Conservation (phyloP, 1,140 invertebrate species). For the Holotrichia oblita region DNA sequence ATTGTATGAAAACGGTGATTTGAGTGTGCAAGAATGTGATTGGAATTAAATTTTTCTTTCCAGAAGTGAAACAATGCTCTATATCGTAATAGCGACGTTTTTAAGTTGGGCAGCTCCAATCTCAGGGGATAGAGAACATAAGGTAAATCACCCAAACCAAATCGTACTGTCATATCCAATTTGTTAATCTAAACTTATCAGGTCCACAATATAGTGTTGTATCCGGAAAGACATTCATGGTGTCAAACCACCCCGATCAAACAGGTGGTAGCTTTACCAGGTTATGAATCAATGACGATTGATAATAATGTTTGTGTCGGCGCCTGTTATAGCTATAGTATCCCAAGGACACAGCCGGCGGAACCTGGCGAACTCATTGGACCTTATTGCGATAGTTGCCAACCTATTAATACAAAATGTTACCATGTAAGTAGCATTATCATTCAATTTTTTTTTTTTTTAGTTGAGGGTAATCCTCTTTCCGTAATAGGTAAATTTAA, state of each 20-base stretch:
- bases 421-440: conserved; percentile 67
- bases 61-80: not conserved
- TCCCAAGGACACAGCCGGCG: conserved; percentile 72
- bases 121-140: not conserved
- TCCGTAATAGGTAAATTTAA: conserved; percentile 65
- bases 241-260: conserved; percentile 74
- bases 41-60: not conserved
- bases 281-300: conserved; percentile 70
- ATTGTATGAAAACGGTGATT: no score
- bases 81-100: not conserved
- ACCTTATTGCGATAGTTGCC: conserved; percentile 76
- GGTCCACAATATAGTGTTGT: conserved; percentile 75
- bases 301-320: conserved; percentile 77
- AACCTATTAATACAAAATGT: conserved; percentile 70
- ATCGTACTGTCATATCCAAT: not conserved
- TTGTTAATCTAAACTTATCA: conserved; percentile 54
- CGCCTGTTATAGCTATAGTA: conserved; percentile 75
- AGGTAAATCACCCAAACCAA: not conserved
- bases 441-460: not conserved
- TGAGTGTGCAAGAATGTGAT: no score
- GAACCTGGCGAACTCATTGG: conserved; percentile 72
- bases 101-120: not conserved
- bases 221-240: conserved; percentile 76
- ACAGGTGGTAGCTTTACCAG: conserved; percentile 70
- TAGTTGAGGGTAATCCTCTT: no score